These are phyloP conservation scores for Dysdera silvatica DNA, from an alignment of 1,140 invertebrate species.

Conservation along the genomic window DNA sequence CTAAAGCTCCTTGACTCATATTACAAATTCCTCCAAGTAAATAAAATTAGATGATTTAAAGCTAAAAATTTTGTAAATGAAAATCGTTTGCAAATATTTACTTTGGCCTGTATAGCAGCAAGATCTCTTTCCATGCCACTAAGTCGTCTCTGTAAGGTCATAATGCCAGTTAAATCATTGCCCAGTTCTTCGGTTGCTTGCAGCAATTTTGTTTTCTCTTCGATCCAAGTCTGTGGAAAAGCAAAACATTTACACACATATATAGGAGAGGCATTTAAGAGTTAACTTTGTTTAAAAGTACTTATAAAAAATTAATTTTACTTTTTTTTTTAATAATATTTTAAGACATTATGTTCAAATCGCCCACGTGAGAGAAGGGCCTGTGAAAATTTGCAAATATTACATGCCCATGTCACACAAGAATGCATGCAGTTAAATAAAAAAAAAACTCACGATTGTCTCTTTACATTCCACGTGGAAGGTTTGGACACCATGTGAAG, in stretches of 20 bases:
- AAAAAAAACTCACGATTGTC: conserved; percentile 56
- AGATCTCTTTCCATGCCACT: conserved; percentile 98
- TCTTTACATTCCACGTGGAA: conserved; percentile 99
- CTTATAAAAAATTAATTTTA: no score
- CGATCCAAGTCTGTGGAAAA: conserved; percentile 74
- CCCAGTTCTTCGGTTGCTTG: conserved; percentile 87
- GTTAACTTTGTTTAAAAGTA: no score
- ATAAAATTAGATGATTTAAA: no score
- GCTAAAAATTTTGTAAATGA: not conserved
- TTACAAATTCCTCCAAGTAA: no score
- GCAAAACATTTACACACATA: no score
- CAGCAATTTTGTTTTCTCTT: conserved; percentile 96
- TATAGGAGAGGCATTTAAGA: no score
- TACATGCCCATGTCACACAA: not conserved
- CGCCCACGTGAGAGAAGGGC: no score
- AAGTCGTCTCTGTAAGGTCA: conserved; percentile 70
- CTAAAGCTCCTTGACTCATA: no score
- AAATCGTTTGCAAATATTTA: not conserved
- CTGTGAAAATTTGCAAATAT: no score
- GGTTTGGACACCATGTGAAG: conserved; percentile 94
- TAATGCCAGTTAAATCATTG: conserved; percentile 85
- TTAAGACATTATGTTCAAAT: no score
- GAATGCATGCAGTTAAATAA: not conserved
- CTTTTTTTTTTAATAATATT: no score
- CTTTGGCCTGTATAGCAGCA: conserved; percentile 93